phyloP scores from a whole-genome alignment of 1,140 invertebrate genomes.

The Tribolium castaneum region DNA sequence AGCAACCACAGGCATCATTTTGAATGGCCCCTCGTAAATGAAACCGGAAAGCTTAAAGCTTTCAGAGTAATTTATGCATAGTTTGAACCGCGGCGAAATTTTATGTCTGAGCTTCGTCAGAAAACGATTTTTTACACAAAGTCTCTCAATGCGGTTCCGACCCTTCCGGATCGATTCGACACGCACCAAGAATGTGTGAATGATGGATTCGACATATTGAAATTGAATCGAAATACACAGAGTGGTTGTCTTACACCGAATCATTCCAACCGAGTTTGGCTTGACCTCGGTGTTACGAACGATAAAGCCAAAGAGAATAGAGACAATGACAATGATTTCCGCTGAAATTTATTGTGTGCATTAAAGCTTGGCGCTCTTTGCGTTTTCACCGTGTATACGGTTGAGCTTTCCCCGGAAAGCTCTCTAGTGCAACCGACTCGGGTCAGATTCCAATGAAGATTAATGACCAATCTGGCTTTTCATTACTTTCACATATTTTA shows the following conservation, averaged over 20 bases:
- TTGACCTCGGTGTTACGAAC: too few relatives aligned
- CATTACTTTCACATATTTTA: constrained; percentile 8
- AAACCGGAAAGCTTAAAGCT: constrained; percentile 13
- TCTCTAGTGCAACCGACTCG: not conserved
- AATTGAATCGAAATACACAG: not conserved
- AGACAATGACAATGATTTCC: not conserved
- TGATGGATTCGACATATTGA: not conserved
- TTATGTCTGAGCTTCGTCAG: not conserved
- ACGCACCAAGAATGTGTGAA: not conserved
- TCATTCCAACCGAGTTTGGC: too few relatives aligned
- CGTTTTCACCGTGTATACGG: not conserved
- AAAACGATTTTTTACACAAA: constrained; percentile 17
- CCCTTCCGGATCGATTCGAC: not conserved
- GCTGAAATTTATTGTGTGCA: not conserved
- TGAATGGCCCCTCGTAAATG: constrained; percentile 8
- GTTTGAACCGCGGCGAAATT: constrained; percentile 20
- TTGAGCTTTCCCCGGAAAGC: not conserved
- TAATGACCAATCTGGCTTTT: constrained; percentile 6
- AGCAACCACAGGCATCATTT: constrained; percentile 8
- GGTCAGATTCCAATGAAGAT: constrained; percentile 12
- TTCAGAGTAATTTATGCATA: constrained; percentile 28
- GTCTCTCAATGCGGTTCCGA: not conserved
- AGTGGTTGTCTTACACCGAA: not conserved
- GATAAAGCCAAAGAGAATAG: too few relatives aligned
- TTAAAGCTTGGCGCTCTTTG: not conserved